Conservation (phyloP, 2,888 invertebrate genomes). For the Callyntrura sp. region DNA sequence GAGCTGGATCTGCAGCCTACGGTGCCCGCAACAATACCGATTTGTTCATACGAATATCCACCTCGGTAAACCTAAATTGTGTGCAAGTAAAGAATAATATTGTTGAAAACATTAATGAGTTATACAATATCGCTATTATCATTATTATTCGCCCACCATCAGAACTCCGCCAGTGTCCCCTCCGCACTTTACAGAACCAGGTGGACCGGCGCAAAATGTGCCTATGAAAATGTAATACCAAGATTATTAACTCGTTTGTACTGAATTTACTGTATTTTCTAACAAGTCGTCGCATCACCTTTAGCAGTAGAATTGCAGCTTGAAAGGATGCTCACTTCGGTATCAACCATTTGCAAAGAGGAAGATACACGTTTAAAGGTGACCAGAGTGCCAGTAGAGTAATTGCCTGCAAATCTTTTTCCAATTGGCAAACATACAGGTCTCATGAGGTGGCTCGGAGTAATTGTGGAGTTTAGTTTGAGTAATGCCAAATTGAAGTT, state of each 20-base stretch:
- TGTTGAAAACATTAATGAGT: too few relatives aligned
- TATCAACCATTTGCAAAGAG: constrained; percentile 73
- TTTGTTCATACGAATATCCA: constrained; percentile 78
- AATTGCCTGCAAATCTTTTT: constrained; percentile 31
- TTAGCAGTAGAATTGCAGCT: neutral
- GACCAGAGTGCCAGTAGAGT: constrained; percentile 54
- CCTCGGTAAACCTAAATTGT: constrained; percentile 61
- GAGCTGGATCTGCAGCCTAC: constrained; percentile 71
- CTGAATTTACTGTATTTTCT: too few relatives aligned
- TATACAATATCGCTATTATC: too few relatives aligned
- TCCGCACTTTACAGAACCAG: constrained; percentile 73
- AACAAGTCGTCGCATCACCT: too few relatives aligned
- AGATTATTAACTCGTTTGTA: too few relatives aligned
- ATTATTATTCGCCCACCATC: too few relatives aligned
- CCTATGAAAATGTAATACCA: too few relatives aligned
- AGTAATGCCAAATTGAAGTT: constrained; percentile 70
- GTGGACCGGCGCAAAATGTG: constrained; percentile 74
- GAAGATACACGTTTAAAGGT: constrained; percentile 54
- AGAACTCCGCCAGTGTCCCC: constrained; percentile 57
- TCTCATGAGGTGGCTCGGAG: constrained; percentile 70
- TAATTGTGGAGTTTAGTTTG: constrained; percentile 56
- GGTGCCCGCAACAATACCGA: constrained; percentile 71
- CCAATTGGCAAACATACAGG: constrained; percentile 78
- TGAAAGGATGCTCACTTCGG: constrained; percentile 73
- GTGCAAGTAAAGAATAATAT: too few relatives aligned